A percentile compares a stretch with the other conserved stretches of the same genome.
phyloP scores from a whole-genome alignment of 2,888 invertebrate species.

The Rhogogaster chlorosoma region DNA sequence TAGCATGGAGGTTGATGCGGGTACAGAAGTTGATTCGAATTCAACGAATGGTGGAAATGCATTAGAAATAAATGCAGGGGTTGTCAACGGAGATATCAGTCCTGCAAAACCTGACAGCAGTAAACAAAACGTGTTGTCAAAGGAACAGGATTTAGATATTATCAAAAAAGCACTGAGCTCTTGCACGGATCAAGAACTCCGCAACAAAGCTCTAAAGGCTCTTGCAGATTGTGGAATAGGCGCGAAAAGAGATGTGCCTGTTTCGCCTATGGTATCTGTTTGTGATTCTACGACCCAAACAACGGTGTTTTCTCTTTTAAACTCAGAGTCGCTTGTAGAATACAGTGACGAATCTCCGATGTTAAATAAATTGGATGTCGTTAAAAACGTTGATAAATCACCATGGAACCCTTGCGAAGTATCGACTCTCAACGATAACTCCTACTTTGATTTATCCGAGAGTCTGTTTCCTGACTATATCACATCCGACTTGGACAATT shows the following conservation, averaged over 20 bases:
- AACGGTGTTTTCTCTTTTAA: constrained; percentile 65
- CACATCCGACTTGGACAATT: background rate
- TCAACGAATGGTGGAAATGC: background rate
- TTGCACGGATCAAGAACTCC: constrained; percentile 64
- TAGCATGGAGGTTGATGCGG: constrained; percentile 1
- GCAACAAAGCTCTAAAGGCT: constrained; percentile 68
- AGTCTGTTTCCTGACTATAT: background rate
- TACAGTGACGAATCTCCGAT: constrained; percentile 55
- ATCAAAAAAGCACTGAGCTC: constrained; percentile 68
- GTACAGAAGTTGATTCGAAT: background rate
- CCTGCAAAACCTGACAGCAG: background rate
- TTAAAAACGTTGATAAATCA: background rate
- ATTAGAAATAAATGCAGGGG: background rate
- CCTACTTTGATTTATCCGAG: background rate
- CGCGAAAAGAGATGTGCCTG: constrained; percentile 63
- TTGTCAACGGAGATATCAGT: background rate
- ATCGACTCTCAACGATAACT: background rate
- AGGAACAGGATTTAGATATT: constrained; percentile 59
- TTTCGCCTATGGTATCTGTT: constrained; percentile 58
- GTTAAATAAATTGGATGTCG: background rate
- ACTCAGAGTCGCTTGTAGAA: constrained; percentile 60
- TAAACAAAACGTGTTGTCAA: background rate
- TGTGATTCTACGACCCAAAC: constrained; percentile 67
- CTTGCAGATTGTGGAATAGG: constrained; percentile 69
- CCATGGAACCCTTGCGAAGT: background rate